Evolutionary conservation across 2,888 invertebrate genomes (phyloP).

Genomic region (Macroteleia sp.): DNA sequence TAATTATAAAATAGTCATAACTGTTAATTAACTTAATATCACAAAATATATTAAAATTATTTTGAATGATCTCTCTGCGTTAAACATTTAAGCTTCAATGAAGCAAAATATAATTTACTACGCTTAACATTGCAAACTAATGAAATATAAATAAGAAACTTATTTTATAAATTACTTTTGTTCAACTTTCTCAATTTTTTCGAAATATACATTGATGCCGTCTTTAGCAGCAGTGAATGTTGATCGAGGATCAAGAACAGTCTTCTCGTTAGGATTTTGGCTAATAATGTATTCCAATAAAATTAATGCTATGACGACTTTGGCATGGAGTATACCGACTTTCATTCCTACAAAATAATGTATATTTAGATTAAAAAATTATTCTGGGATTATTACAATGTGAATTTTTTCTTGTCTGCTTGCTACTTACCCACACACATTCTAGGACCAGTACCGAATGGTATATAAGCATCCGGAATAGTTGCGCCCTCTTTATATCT

Average conservation of each 20-base stretch:
- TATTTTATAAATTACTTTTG: no score
- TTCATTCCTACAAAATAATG: conserved; percentile 46
- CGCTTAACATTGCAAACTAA: no score
- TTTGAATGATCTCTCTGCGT: no score
- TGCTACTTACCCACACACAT: conserved; percentile 76
- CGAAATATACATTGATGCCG: conserved; percentile 75
- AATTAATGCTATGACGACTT: conserved; percentile 74
- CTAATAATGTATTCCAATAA: conserved; percentile 73
- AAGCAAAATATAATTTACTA: no score
- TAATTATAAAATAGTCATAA: no score
- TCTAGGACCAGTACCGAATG: conserved; percentile 76
- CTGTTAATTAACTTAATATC: no score
- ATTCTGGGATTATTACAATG: no score
- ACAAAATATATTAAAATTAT: no score
- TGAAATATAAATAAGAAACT: no score
- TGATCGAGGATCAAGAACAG: conserved; percentile 72
- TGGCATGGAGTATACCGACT: conserved; percentile 76
- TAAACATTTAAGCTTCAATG: no score
- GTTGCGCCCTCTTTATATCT: conserved; percentile 71
- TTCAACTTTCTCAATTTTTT: conserved; percentile 67
- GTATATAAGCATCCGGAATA: conserved; percentile 76
- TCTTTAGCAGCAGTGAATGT: conserved; percentile 76
- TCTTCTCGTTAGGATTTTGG: conserved; percentile 69
- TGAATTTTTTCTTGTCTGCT: no score
- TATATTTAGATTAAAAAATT: no score